Evolutionary conservation across 2,888 invertebrate genomes (phyloP), one percentile per base, ranked within the genome.

Genomic region (Andrena fulva): DNA sequence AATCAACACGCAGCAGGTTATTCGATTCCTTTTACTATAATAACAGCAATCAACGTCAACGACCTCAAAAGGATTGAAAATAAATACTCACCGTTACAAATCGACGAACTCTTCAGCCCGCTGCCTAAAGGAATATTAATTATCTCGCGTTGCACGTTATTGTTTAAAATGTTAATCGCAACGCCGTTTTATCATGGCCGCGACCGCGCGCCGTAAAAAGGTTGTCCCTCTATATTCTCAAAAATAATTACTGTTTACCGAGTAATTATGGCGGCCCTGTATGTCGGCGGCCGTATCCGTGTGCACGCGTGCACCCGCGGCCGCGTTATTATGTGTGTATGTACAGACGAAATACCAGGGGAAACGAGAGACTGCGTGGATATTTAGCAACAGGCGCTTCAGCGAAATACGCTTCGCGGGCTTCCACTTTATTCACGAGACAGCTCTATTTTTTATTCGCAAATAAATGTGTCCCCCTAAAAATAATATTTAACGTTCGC

Each of bases 401-500:
- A 84, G 69, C 87, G 85, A 85, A 90, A 90, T 87, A 90, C 89
- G 88, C 87, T 88, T 77, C 86, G 77, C 84, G 87, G 77, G 85
- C 83, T 85, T 87, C 87, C 89, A 89, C 90, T 91, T 91, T 91
- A 87, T 91, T 89, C 87, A 84, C 87, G 85, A 87, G 88, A 89
- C 90, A 90, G 85, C 89, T 87, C 87, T 85, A 90, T 89, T 90
- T 91, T 91, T 91, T 90, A 90, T 89, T 90, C 85, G 82, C 84
- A 90, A 90, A 91, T 90, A 92, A 91, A 92, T 90, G 91, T 90
- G 89, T 90, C 86, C 84, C 85, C 86, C 87, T 89, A 91, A 90
- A 91, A 92, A 91, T 91, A 91, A 92, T 91, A 92, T 92, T 92
- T 91, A 91, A 90, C 92, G 86, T 90, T 82, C 87, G 89, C 87